Conservation (phyloP, 2,113 vertebrate species). For the Thymallus thymallus region DNA sequence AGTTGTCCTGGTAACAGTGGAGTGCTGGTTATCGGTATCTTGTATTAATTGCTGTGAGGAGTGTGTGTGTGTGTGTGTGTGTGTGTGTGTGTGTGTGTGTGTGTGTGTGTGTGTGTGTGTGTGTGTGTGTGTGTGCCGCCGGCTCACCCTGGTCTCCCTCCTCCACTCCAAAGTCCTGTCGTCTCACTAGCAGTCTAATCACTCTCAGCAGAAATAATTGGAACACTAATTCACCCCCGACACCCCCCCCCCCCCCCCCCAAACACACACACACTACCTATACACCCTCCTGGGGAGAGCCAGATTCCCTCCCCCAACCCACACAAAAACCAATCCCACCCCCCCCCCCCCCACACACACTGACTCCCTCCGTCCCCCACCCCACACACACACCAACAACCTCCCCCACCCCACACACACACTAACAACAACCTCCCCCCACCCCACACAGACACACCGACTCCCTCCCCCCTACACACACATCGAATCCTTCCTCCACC, state of each 20-base stretch:
- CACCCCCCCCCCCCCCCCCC: neutral
- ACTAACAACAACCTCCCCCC: too few relatives aligned
- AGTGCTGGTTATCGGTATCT: constrained; percentile 29
- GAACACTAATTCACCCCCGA: constrained; percentile 46
- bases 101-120: constrained; percentile 11
- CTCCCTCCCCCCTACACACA: too few relatives aligned
- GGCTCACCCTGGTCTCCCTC: constrained; percentile 33
- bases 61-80: constrained; percentile 30
- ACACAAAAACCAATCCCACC: neutral
- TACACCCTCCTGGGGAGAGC: constrained; percentile 16
- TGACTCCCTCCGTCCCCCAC: neutral
- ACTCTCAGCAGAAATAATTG: constrained; percentile 67
- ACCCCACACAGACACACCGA: too few relatives aligned
- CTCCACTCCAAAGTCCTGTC: constrained; percentile 55
- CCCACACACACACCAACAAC: too few relatives aligned
- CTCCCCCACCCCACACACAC: too few relatives aligned
- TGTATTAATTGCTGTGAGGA: neutral
- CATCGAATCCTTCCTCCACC: too few relatives aligned
- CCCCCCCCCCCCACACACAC: neutral
- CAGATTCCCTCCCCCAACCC: constrained; percentile 8
- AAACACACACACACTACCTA: constrained; percentile 4
- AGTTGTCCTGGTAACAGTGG: constrained; percentile 69
- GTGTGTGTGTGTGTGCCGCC: neutral
- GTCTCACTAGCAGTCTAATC: constrained; percentile 56
- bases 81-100: constrained; percentile 27